A percentile compares a stretch with the other conserved stretches of the same genome.
Evolutionary conservation across 2,888 invertebrate species (phyloP).

Genomic region (Cyrtodaria siliqua): DNA sequence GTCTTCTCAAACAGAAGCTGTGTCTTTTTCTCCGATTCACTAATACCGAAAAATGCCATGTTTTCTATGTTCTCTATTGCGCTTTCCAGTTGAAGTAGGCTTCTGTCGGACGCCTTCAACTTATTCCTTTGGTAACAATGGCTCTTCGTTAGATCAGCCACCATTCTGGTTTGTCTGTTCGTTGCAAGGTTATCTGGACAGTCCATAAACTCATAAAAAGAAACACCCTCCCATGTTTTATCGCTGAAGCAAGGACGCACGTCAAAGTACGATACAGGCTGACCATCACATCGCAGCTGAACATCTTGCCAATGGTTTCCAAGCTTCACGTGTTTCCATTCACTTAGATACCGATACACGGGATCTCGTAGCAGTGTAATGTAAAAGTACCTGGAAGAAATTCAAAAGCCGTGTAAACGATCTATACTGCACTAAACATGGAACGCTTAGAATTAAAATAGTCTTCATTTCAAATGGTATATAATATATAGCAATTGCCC

Average conservation of each 20-base stretch:
- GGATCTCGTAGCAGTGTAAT: slow-evolving; percentile 56
- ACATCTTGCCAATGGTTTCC: slow-evolving; percentile 60
- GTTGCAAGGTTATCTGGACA: slow-evolving; percentile 58
- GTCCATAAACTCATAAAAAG: slow-evolving; percentile 53
- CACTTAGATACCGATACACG: slow-evolving; percentile 48
- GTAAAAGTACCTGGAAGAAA: slow-evolving; percentile 33
- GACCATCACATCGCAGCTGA: slow-evolving; percentile 40
- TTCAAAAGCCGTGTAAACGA: not conserved
- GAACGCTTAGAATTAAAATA: too few relatives aligned
- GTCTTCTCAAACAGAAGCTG: slow-evolving; percentile 55
- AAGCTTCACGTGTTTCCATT: slow-evolving; percentile 48
- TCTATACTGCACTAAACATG: too few relatives aligned
- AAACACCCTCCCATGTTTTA: slow-evolving; percentile 50
- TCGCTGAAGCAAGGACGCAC: slow-evolving; percentile 53
- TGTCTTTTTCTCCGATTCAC: slow-evolving; percentile 42
- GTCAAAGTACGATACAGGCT: slow-evolving; percentile 45
- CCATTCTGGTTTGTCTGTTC: slow-evolving; percentile 61
- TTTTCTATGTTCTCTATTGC: slow-evolving; percentile 42
- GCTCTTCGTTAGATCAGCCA: slow-evolving; percentile 54
- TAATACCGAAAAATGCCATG: slow-evolving; percentile 57
- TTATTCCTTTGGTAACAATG: slow-evolving; percentile 47
- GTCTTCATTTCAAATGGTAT: too few relatives aligned
- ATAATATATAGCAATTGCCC: too few relatives aligned
- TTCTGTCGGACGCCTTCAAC: slow-evolving; percentile 5
- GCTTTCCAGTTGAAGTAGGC: slow-evolving; percentile 29